Evolutionary conservation across 2,888 invertebrate species (phyloP).

Genomic region (Strigamia maritima): DNA sequence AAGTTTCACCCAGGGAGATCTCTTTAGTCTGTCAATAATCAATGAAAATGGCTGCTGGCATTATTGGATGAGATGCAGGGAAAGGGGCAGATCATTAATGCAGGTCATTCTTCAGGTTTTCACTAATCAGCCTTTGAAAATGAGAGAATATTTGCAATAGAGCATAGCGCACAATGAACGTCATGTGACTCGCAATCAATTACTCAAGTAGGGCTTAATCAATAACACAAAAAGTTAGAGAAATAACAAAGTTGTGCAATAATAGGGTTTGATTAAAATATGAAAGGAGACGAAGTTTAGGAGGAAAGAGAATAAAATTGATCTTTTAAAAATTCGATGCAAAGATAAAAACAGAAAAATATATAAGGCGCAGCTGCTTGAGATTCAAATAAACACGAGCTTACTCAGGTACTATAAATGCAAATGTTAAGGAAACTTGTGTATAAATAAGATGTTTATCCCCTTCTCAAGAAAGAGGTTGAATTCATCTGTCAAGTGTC

Average conservation of each 20-base stretch:
- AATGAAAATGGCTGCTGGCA: slow-evolving; percentile 27
- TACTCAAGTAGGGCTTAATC: slow-evolving; percentile 12
- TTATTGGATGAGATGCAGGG: slow-evolving; percentile 28
- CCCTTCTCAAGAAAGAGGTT: not conserved
- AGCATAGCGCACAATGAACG: slow-evolving; percentile 14
- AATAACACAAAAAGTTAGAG: not conserved
- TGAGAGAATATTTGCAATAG: slow-evolving; percentile 12
- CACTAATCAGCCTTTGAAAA: slow-evolving; percentile 34
- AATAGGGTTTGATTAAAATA: not conserved
- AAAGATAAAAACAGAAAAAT: not conserved
- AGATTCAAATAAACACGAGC: slow-evolving; percentile 6
- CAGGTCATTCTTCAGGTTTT: slow-evolving; percentile 30
- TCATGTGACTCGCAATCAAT: slow-evolving; percentile 22
- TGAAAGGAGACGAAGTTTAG: not conserved
- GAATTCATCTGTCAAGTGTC: slow-evolving; percentile 32
- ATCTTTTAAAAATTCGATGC: slow-evolving; percentile 2
- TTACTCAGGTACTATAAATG: slow-evolving; percentile 11
- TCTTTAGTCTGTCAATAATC: slow-evolving; percentile 28
- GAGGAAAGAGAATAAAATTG: not conserved
- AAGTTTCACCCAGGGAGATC: not conserved
- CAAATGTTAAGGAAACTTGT: slow-evolving; percentile 34
- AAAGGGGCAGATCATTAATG: slow-evolving; percentile 31
- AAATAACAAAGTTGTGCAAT: not conserved
- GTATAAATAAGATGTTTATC: slow-evolving; percentile 34
- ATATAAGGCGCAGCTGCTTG: not conserved